phyloP scores from a whole-genome alignment of 2,797 vertebrate genomes.

The Phrynocephalus forsythii region DNA sequence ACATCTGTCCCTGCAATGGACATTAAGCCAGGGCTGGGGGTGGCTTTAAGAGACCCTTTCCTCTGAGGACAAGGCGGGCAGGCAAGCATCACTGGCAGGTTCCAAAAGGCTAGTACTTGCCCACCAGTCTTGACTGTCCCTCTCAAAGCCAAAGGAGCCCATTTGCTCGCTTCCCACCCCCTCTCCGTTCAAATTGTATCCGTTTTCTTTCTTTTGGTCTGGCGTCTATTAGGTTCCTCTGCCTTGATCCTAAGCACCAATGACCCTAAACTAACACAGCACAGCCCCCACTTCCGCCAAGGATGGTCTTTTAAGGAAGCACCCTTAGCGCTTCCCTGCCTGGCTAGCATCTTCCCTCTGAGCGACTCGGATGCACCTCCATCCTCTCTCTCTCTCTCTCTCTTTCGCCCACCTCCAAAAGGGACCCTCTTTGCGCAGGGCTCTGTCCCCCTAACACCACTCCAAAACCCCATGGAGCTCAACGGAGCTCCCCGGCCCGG shows the following conservation, averaged over 20 bases:
- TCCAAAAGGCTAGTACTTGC: background rate
- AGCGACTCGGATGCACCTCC: too few species aligned
- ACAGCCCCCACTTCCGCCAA: background rate
- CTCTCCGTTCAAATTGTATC: too few species aligned
- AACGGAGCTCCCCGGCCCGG: too few species aligned
- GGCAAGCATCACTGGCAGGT: background rate
- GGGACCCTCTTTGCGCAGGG: too few species aligned
- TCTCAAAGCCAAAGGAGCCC: rapidly evolving
- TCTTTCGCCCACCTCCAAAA: background rate
- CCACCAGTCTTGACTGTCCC: too few species aligned
- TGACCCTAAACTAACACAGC: too few species aligned
- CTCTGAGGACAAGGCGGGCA: background rate
- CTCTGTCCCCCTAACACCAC: too few species aligned
- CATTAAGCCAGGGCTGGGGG: rapidly evolving
- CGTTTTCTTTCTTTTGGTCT: background rate
- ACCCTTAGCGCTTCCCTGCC: too few species aligned
- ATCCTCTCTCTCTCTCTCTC: background rate
- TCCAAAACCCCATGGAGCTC: too few species aligned
- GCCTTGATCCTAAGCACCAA: background rate
- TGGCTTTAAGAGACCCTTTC: background rate
- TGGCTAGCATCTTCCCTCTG: too few species aligned
- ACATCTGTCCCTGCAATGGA: background rate
- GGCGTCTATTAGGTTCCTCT: too few species aligned
- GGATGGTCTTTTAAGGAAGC: rapidly evolving
- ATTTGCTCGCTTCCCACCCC: background rate